Evolutionary conservation across 2,113 vertebrate species (phyloP).

Genomic region (Camelus bactrianus): DNA sequence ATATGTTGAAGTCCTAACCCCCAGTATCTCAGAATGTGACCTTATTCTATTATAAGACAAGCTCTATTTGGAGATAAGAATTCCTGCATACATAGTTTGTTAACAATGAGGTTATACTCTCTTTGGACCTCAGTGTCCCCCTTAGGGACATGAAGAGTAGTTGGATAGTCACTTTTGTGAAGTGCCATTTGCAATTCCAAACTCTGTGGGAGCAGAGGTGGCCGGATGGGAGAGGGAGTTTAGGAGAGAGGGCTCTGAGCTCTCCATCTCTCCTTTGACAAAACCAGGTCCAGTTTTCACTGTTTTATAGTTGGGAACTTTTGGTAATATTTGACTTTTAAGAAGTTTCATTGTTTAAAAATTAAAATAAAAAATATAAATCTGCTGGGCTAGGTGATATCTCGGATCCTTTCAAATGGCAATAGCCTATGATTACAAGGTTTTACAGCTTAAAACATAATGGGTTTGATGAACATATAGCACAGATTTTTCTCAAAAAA

Average conservation of each 20-base stretch:
- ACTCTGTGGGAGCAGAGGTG: background rate
- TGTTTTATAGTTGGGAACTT: background rate
- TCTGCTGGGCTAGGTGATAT: background rate
- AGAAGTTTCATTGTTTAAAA: conserved; percentile 21
- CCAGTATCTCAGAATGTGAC: background rate
- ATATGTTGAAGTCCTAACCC: background rate
- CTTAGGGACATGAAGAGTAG: background rate
- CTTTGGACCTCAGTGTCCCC: background rate
- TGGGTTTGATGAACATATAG: conserved; percentile 26
- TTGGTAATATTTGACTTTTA: background rate
- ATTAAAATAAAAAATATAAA: background rate
- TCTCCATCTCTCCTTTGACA: background rate
- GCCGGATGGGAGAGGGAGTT: background rate
- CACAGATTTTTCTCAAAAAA: conserved; percentile 37
- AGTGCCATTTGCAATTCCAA: background rate
- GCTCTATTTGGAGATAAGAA: too few species aligned
- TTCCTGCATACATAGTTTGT: background rate
- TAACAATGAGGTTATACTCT: background rate
- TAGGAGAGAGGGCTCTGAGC: background rate
- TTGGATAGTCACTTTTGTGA: background rate
- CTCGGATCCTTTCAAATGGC: conserved; percentile 10
- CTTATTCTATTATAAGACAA: background rate
- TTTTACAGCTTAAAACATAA: conserved; percentile 10
- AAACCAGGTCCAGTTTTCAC: background rate
- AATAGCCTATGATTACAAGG: background rate